Conservation (phyloP, 2,888 invertebrate genomes). For the Eupelmus urozonus region DNA sequence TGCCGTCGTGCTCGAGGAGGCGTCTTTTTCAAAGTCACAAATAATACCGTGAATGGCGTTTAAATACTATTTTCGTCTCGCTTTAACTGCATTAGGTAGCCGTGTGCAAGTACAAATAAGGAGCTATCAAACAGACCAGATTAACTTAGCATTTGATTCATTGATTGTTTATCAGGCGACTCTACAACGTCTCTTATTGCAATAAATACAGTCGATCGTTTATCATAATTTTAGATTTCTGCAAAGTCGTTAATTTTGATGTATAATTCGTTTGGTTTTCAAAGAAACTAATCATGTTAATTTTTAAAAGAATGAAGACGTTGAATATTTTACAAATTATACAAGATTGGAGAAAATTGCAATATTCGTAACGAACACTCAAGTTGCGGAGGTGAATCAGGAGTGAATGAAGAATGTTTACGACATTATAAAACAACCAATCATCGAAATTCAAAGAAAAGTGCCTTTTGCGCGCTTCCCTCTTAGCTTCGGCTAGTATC, state of each 20-base stretch:
- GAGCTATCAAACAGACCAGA: conserved; percentile 6
- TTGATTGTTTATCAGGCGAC: not conserved
- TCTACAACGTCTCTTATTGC: not conserved
- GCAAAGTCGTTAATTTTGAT: too few relatives aligned
- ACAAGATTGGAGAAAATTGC: too few relatives aligned
- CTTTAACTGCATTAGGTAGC: conserved; percentile 30
- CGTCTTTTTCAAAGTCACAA: conserved; percentile 15
- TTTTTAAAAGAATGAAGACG: too few relatives aligned
- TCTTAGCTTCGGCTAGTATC: conserved; percentile 27
- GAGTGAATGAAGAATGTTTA: too few relatives aligned
- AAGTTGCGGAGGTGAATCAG: too few relatives aligned
- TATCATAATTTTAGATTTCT: too few relatives aligned
- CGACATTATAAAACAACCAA: not conserved
- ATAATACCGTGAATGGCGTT: conserved; percentile 46
- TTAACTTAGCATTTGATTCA: conserved; percentile 17
- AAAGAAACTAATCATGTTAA: too few relatives aligned
- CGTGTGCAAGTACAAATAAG: conserved; percentile 37
- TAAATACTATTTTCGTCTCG: conserved; percentile 46
- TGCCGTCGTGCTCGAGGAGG: too few relatives aligned
- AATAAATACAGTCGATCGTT: too few relatives aligned
- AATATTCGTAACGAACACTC: too few relatives aligned
- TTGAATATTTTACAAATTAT: too few relatives aligned
- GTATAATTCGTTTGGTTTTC: too few relatives aligned
- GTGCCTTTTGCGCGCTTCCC: not conserved
- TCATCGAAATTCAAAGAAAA: conserved; percentile 29